Base-by-base conservation (phyloP, 2,113 vertebrate genomes). In the Zeus faber region DNA sequence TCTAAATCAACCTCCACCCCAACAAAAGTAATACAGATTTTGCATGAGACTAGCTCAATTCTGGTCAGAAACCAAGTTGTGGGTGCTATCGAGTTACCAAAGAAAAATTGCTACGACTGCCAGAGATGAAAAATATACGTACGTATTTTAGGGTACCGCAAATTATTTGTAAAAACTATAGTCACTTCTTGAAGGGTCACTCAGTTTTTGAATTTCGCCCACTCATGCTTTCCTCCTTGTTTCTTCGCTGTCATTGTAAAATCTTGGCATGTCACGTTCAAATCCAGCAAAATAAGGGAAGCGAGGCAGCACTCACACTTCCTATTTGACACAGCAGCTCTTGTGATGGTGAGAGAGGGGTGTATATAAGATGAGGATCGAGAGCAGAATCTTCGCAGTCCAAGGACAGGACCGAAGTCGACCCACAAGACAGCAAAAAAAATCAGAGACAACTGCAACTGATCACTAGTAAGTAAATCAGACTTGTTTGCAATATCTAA, bases 251-350 rank as follows among this genome's bases (percentile, higher is more conserved):
- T 6, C 8, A 14, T 3, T 6, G 3, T 2, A n/a, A 54, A 46
- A 45, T 56, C 10, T n/a, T 76, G 74, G 71, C 20, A 23, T 4
- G 65, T 83, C 81, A 83, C 33, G 72, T 62, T 65, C 31, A 68
- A 54, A 46, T 8, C 13, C 35, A 67, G 52, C 14, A 8, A 2
- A 5, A 1, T 16, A 2, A n/a, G 13, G 2, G 10, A 48, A 1
- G 7, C 39, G 46, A 73, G 31, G 67, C 77, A 69, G 55, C 58
- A 67, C 14, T 74, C 61, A 27, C 77, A 72, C 74, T 84, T 86
- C 81, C 66, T 31, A 0, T 59, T 37, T 56, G 48, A 58, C 46
- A 77, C 53, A 58, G 53, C 71, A 54, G 39, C 49, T n/a, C 0
- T 11, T 5, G 29, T 25, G 6, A 20, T 20, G 40, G 6, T 20